Conservation (phyloP, 2,888 invertebrate species). For the Drosophila conformis region DNA sequence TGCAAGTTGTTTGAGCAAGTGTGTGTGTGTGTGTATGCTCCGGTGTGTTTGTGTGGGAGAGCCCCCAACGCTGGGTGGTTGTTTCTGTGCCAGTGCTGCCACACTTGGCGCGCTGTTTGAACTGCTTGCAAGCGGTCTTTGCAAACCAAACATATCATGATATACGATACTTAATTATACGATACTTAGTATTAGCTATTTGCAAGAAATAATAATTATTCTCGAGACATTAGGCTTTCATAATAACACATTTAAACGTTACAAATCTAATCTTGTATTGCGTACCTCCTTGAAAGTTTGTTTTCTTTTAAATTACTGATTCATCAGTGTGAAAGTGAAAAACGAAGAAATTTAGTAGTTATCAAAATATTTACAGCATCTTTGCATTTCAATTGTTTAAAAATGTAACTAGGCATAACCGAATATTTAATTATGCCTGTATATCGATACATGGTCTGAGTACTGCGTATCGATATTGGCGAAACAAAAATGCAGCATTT, state of each 20-base stretch:
- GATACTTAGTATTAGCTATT: neutral
- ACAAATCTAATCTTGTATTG: neutral
- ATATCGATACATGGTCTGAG: neutral
- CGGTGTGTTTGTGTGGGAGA: conserved; percentile 47
- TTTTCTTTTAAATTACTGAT: neutral
- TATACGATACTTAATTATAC: neutral
- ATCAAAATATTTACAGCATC: neutral
- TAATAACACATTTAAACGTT: neutral
- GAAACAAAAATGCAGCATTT: neutral
- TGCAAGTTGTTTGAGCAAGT: conserved; percentile 46
- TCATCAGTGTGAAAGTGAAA: neutral
- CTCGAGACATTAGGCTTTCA: neutral
- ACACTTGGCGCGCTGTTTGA: conserved; percentile 43
- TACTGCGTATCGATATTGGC: neutral
- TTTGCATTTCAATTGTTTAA: neutral
- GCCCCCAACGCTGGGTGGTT: conserved; percentile 55
- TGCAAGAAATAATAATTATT: neutral
- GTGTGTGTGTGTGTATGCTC: conserved; percentile 3
- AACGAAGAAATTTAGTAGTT: neutral
- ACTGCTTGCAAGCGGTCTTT: conserved; percentile 9
- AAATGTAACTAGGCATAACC: neutral
- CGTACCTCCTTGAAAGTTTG: neutral
- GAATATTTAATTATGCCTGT: neutral
- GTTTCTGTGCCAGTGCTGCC: conserved; percentile 52
- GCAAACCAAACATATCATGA: neutral